Evolutionary conservation across 2,797 vertebrate genomes (phyloP), one percentile per base, ranked within the genome.

Genomic region (Rhinella marina): DNA sequence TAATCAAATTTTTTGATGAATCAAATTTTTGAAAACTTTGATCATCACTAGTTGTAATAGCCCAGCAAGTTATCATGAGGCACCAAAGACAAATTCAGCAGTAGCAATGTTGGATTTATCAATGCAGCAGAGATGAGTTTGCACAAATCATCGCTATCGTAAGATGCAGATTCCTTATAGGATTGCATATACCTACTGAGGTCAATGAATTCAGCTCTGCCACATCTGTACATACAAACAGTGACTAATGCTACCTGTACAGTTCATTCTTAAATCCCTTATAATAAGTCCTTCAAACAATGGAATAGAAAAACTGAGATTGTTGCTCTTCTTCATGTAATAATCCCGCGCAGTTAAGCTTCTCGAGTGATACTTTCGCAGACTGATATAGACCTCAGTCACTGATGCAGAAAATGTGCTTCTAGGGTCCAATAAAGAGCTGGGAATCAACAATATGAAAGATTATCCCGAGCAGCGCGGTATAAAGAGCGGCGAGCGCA

Each of bases 371-470:
- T 50, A 50, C 73, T 76, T 52, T n/a, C 52, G 73, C 48, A 52
- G 41, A n/a, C 41, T 52, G 14, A 76, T 76, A 50, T 23, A 76
- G 73, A 50, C 48, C 73, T 76, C 73, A n/a, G 23, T 4, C 73
- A 76, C 73, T 52, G 73, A 76, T 50, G 73, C 73, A 76, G 73
- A 76, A 76, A 76, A 76, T 76, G 73, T 23, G 73, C 48, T 76
- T 76, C 48, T 76, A 52, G 73, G 73, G 73, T n/a, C 73, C 73
- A 76, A 76, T 76, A 76, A 76, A 76, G 48, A 23, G 41, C 73
- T n/a, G 73, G 19, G 48, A 76, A 76, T 76, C 73, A 76, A 76
- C 73, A 76, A 76, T 76, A 76, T 76, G 25, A 52, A 52, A 76
- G 41, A 76, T 76, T 13, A 76, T 14, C 11, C 73, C 6, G 41